Evolutionary conservation across 2,888 invertebrate genomes (phyloP), one percentile per base, ranked within the genome.

Genomic region (Ophion ellenae): DNA sequence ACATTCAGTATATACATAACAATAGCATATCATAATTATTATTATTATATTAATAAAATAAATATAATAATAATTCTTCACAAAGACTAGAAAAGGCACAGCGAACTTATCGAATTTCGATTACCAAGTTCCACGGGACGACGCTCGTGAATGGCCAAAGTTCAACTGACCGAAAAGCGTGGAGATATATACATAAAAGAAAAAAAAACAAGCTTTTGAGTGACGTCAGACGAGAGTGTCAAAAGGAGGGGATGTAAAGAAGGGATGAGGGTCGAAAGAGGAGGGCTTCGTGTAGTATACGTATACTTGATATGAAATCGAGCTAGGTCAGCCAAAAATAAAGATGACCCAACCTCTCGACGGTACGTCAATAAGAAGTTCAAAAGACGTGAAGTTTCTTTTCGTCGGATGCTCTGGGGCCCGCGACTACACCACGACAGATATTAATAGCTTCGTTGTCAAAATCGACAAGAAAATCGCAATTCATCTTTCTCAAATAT

Each of bases 271-370:
- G 66, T 57, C 11, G 81, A 81, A 63, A 63, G 28, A 66, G 40
- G 57, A 77, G 57, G 57, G 57, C 77, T 77, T 32, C 45, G 17
- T 24, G 24, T n/a, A 70, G 61, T 61, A 7, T 20, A 20, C 61
- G 61, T 61, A 61, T 20, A 24, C 24, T 24, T 47, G 47, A 47
- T 47, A 47, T 14, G 64, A 57, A 64, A 63, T 63, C 61, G 53
- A 67, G 40, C 69, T 53, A 57, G 85, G 81, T 85, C 82, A 85
- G 59, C 79, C 57, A 71, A 83, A 83, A 83, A 85, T 85, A 85
- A 85, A 70, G 53, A 45, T 53, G 79, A 85, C 70, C 78, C 75
- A 24, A 73, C 63, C 80, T 40, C 73, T 69, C 24, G 63, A 9
- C n/a, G 28, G 70, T 67, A 73, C 7, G 11, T 53, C 20, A 47